Conservation (phyloP, 2,113 vertebrate genomes). For the Paedocypris sp. region DNA sequence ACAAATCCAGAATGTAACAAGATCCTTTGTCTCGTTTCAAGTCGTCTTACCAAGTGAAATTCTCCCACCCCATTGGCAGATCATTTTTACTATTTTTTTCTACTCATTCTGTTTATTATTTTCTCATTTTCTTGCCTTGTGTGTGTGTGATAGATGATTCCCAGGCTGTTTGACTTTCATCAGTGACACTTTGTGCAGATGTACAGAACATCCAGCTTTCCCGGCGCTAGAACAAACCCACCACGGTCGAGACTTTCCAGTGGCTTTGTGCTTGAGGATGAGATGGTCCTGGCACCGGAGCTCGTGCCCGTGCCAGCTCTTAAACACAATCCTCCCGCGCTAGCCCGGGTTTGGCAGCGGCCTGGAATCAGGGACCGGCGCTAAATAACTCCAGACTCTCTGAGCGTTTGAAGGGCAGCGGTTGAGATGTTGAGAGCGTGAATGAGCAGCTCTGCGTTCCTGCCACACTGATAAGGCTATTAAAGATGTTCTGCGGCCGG, state of each 20-base stretch:
- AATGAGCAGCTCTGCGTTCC: slow-evolving; percentile 38
- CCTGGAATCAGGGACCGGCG: slow-evolving; percentile 42
- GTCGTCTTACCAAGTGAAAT: too few species aligned
- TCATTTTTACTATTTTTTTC: too few species aligned
- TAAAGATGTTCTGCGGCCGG: slow-evolving; percentile 32
- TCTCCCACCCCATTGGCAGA: too few species aligned
- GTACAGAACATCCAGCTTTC: neutral
- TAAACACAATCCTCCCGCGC: slow-evolving; percentile 41
- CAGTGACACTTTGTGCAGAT: neutral
- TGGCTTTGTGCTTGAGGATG: slow-evolving; percentile 27
- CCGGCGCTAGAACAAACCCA: slow-evolving; percentile 11
- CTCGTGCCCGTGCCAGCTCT: slow-evolving; percentile 42
- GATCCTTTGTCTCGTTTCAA: too few species aligned
- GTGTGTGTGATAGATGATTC: too few species aligned
- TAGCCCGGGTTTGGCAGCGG: slow-evolving; percentile 44
- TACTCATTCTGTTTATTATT: too few species aligned
- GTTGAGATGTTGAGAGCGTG: slow-evolving; percentile 40
- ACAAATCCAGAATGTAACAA: too few species aligned
- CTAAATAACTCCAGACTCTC: slow-evolving; percentile 50
- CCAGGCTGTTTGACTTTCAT: neutral
- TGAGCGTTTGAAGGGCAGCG: slow-evolving; percentile 50
- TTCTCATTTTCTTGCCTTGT: too few species aligned
- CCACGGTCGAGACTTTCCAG: slow-evolving; percentile 30
- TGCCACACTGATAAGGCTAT: slow-evolving; percentile 44
- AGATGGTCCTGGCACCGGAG: slow-evolving; percentile 36